These are phyloP conservation scores for Meganola albula DNA, from an alignment of 2,888 invertebrate genomes.

Conservation along the genomic window DNA sequence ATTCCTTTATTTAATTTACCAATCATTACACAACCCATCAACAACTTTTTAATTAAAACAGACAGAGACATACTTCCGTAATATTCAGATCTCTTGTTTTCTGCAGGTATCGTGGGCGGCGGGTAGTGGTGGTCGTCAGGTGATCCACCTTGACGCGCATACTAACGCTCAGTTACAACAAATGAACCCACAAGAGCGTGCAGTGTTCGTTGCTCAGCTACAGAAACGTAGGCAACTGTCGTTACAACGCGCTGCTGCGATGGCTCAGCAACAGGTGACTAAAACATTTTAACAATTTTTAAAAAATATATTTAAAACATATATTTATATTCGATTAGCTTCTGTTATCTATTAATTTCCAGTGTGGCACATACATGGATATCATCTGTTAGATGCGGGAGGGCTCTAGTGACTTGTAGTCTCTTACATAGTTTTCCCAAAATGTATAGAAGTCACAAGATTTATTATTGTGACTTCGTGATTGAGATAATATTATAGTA, in stretches of 20 bases:
- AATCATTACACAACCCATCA: neutral
- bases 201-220: slow-evolving; percentile 87
- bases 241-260: slow-evolving; percentile 69
- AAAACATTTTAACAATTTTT: too few species aligned
- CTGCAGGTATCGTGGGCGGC: slow-evolving; percentile 69
- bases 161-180: slow-evolving; percentile 90
- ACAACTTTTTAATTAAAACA: neutral
- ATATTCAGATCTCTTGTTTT: neutral
- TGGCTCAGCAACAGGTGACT: slow-evolving; percentile 65
- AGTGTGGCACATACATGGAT: too few species aligned
- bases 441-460: too few species aligned
- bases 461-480: too few species aligned
- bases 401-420: too few species aligned
- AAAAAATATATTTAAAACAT: too few species aligned
- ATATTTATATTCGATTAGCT: too few species aligned
- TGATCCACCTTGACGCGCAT: slow-evolving; percentile 89
- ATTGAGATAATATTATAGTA: too few species aligned
- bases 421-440: too few species aligned
- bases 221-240: slow-evolving; percentile 80
- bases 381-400: too few species aligned
- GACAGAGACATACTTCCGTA: too few species aligned
- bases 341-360: too few species aligned
- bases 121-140: slow-evolving; percentile 77
- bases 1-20: neutral
- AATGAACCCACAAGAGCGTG: slow-evolving; percentile 87